phyloP scores from a whole-genome alignment of 2,888 invertebrate genomes.

The Asteroscopus sphinx region DNA sequence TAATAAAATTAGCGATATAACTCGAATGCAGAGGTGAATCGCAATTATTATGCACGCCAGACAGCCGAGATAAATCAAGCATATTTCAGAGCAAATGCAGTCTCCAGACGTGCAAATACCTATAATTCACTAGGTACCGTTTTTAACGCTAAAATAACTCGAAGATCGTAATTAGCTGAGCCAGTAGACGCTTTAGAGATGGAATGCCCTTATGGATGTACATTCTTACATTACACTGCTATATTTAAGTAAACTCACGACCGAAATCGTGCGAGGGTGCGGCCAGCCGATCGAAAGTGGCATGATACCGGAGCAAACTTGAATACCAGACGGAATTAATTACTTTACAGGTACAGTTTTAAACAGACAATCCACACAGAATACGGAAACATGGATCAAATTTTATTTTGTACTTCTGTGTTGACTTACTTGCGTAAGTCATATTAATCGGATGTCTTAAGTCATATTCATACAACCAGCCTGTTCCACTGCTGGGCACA shows the following conservation, averaged over 20 bases:
- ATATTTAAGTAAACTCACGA: constrained; percentile 55
- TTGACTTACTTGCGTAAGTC: no score
- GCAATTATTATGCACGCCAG: constrained; percentile 3
- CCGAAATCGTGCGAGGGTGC: constrained; percentile 52
- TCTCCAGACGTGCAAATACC: constrained; percentile 21
- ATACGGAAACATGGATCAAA: background rate
- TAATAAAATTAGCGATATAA: constrained; percentile 7
- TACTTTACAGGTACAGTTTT: constrained; percentile 3
- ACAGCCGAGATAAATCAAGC: constrained; percentile 27
- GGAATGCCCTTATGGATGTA: constrained; percentile 62
- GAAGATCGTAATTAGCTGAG: constrained; percentile 67
- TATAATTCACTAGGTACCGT: constrained; percentile 54
- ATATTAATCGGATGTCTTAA: no score
- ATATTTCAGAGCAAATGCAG: constrained; percentile 22
- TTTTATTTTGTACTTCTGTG: no score
- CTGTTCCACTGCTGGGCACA: no score
- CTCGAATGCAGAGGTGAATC: constrained; percentile 8
- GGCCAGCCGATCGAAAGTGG: constrained; percentile 42
- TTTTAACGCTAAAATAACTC: constrained; percentile 61
- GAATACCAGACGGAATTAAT: constrained; percentile 20
- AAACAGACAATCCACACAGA: background rate
- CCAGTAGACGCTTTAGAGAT: constrained; percentile 63
- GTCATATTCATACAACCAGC: no score
- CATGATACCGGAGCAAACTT: constrained; percentile 13
- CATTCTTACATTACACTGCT: constrained; percentile 62